Evolutionary conservation across 2,888 invertebrate genomes (phyloP).

Genomic region (Cantharis nigra): DNA sequence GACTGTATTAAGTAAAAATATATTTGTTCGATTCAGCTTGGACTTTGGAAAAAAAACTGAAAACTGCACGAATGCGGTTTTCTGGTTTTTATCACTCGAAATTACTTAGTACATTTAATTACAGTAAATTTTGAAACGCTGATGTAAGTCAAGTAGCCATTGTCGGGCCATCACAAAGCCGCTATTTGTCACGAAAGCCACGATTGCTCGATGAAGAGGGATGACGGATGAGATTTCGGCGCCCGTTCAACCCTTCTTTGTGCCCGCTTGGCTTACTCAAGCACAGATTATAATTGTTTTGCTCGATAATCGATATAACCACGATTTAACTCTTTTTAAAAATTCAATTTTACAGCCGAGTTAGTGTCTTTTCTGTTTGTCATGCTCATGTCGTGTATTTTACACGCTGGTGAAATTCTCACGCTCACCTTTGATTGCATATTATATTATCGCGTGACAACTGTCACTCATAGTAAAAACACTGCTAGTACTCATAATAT

Average conservation of each 20-base stretch:
- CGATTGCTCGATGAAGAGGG: constrained; percentile 49
- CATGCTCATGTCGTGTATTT: constrained; percentile 23
- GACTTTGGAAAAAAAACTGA: background rate
- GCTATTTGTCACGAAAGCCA: constrained; percentile 52
- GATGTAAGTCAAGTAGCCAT: constrained; percentile 51
- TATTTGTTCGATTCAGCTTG: background rate
- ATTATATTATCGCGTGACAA: constrained; percentile 31
- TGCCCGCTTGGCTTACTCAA: constrained; percentile 27
- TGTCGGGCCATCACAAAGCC: constrained; percentile 50
- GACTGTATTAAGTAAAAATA: background rate
- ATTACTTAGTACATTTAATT: constrained; percentile 42
- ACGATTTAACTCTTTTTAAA: background rate
- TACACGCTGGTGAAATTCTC: constrained; percentile 30
- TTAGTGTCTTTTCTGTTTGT: constrained; percentile 16
- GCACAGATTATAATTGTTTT: constrained; percentile 30
- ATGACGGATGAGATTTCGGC: constrained; percentile 48
- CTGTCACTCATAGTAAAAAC: constrained; percentile 26
- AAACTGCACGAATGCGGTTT: constrained; percentile 1
- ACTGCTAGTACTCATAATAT: constrained; percentile 24
- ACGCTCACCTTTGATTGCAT: constrained; percentile 32
- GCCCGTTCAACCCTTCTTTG: constrained; percentile 35
- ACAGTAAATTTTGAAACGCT: constrained; percentile 38
- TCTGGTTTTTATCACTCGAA: constrained; percentile 8
- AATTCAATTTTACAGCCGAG: background rate
- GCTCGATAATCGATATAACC: constrained; percentile 27